These are phyloP conservation scores for Lymantria monacha DNA, from an alignment of 2,888 invertebrate genomes.

Conservation along the genomic window DNA sequence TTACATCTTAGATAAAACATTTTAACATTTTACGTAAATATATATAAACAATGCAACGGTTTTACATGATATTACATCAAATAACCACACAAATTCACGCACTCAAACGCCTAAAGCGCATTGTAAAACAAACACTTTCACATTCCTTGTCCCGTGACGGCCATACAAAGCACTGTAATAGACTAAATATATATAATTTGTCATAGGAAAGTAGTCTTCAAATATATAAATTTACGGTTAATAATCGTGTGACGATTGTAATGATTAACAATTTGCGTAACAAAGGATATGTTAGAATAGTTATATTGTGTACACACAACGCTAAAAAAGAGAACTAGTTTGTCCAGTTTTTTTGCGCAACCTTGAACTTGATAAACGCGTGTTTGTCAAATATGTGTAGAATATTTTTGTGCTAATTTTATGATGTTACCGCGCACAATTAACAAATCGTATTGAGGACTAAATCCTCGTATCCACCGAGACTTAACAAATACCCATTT, in stretches of 20 bases:
- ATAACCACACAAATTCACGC: constrained; percentile 5
- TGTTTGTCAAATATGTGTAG: no score
- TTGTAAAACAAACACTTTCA: constrained; percentile 57
- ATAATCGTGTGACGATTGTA: constrained; percentile 7
- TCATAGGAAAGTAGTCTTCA: constrained; percentile 17
- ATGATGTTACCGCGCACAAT: no score
- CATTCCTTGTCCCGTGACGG: constrained; percentile 61
- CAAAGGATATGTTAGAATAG: constrained; percentile 22
- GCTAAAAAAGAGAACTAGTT: constrained; percentile 11
- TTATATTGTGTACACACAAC: constrained; percentile 12
- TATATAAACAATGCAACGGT: neutral
- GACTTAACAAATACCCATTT: no score
- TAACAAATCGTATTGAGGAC: no score
- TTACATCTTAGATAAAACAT: neutral
- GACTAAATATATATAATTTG: constrained; percentile 5
- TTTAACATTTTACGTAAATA: neutral
- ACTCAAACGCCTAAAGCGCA: constrained; percentile 17
- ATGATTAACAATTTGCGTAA: constrained; percentile 22
- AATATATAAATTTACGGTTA: constrained; percentile 3
- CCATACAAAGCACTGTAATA: constrained; percentile 32
- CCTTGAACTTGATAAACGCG: constrained; percentile 31
- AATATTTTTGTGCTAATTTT: no score
- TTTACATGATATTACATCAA: constrained; percentile 15
- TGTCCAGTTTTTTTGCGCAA: constrained; percentile 8
- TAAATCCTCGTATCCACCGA: no score